Evolutionary conservation across 2,888 invertebrate genomes (phyloP).

Genomic region (Agrilus mali): DNA sequence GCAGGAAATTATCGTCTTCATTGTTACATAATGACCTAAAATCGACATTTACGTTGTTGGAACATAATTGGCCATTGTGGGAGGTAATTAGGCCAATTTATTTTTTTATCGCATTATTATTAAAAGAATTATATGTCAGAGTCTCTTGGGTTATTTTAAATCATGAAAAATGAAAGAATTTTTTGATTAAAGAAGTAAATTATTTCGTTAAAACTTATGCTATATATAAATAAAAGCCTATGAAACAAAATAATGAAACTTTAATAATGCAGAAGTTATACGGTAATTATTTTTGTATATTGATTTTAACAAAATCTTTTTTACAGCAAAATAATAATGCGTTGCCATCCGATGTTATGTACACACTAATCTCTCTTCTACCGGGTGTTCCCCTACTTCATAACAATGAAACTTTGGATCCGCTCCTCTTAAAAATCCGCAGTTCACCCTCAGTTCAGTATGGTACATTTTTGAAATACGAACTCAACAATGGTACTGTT

Average conservation of each 20-base stretch:
- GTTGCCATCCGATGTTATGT: constrained; percentile 35
- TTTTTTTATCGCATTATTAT: not conserved
- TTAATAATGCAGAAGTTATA: too few relatives aligned
- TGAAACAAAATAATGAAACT: too few relatives aligned
- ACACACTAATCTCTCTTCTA: constrained; percentile 61
- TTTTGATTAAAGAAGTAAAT: too few relatives aligned
- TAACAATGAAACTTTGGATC: constrained; percentile 21
- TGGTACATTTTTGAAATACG: constrained; percentile 38
- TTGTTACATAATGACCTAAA: constrained; percentile 20
- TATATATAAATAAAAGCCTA: too few relatives aligned
- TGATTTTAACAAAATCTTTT: constrained; percentile 1
- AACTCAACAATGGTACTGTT: constrained; percentile 40
- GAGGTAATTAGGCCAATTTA: constrained; percentile 29
- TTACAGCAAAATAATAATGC: constrained; percentile 17
- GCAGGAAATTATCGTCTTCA: constrained; percentile 14
- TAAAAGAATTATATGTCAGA: not conserved
- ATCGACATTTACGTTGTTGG: constrained; percentile 22
- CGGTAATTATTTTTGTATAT: too few relatives aligned
- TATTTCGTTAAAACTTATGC: too few relatives aligned
- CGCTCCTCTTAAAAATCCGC: constrained; percentile 33
- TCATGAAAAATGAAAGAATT: too few relatives aligned
- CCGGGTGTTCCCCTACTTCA: constrained; percentile 56
- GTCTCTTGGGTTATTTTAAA: not conserved
- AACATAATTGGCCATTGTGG: constrained; percentile 38
- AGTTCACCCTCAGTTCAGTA: constrained; percentile 50